phyloP scores from a whole-genome alignment of 2,888 invertebrate genomes.

The Chloroclysta siterata region DNA sequence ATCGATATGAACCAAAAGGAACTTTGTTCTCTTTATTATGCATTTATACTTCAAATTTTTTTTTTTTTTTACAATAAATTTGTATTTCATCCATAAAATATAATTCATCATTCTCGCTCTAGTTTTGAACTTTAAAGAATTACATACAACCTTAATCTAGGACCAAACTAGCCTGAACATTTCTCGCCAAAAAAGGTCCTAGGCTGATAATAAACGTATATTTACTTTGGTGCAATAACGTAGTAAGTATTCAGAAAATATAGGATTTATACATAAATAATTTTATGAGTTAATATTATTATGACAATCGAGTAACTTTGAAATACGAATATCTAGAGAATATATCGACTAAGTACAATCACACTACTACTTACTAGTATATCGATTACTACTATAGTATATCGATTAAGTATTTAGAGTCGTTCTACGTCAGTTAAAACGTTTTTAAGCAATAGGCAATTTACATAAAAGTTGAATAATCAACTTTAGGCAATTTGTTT shows the following conservation, averaged over 20 bases:
- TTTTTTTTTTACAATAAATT: not conserved
- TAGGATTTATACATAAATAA: constrained; percentile 7
- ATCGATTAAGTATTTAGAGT: not conserved
- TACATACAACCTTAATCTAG: not conserved
- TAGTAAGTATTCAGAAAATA: constrained; percentile 25
- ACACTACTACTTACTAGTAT: too few relatives aligned
- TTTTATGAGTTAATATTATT: not conserved
- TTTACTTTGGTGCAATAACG: constrained; percentile 17
- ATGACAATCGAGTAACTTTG: not conserved
- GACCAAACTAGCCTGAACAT: not conserved
- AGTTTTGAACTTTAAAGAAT: constrained; percentile 4
- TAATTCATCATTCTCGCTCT: constrained; percentile 10
- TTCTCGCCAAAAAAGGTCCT: not conserved
- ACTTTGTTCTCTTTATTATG: constrained; percentile 22
- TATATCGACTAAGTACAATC: not conserved
- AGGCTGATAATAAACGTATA: not conserved
- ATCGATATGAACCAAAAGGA: constrained; percentile 18
- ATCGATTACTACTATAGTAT: too few relatives aligned
- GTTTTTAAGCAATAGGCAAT: not conserved
- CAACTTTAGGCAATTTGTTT: not conserved
- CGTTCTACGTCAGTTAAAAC: not conserved
- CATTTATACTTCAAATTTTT: constrained; percentile 8
- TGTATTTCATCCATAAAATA: constrained; percentile 9
- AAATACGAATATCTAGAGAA: not conserved
- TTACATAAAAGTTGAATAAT: not conserved